Conservation (phyloP, 2,113 vertebrate species). For the Chionis minor region DNA sequence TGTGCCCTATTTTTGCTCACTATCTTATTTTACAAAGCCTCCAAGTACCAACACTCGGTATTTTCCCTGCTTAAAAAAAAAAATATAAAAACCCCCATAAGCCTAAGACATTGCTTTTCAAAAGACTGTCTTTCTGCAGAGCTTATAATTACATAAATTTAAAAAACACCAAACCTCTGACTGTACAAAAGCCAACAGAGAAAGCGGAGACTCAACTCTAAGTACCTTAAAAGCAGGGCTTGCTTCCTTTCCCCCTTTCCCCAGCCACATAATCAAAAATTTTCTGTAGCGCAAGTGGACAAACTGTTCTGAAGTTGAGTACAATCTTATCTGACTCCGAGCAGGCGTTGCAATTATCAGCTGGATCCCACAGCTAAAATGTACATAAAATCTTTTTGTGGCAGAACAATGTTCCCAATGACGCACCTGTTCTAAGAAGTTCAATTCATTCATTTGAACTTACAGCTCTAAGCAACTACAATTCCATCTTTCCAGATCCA, state of each 20-base stretch:
- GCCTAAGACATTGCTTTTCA: neutral
- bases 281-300: neutral
- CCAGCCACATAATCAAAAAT: neutral
- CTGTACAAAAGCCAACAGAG: neutral
- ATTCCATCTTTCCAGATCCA: neutral
- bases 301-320: neutral
- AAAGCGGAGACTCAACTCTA: neutral
- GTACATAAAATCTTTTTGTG: neutral
- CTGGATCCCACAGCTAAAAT: neutral
- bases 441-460: neutral
- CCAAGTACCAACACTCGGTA: neutral
- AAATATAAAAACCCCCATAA: neutral
- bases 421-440: neutral
- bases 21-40: neutral
- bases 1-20: neutral
- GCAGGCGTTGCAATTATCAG: neutral
- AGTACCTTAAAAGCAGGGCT: neutral
- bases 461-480: neutral
- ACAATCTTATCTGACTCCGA: neutral
- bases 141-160: neutral
- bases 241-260: neutral
- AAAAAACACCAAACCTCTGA: neutral
- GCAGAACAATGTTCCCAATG: neutral
- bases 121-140: neutral
- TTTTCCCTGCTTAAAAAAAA: neutral